These are phyloP conservation scores for Apodemus sylvaticus DNA, from an alignment of 2,113 vertebrate species.

Conservation along the genomic window DNA sequence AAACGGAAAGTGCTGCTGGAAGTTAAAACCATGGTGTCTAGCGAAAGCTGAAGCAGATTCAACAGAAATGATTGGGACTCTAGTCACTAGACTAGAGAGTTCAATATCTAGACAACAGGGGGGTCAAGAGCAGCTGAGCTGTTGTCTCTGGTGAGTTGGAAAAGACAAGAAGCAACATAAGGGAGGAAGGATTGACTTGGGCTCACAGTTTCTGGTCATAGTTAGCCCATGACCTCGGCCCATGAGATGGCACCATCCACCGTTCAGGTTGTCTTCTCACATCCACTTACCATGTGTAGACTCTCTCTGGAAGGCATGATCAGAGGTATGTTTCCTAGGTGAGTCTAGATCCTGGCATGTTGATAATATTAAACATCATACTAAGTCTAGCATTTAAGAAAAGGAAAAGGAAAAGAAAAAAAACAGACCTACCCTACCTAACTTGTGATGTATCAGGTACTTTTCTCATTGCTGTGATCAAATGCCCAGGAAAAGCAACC, in stretches of 20 bases:
- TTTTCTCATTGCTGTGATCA: neutral
- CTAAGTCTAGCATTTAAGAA: neutral
- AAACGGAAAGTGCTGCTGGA: neutral
- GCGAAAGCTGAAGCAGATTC: neutral
- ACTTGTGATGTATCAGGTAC: too few species aligned
- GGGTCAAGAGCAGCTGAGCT: neutral
- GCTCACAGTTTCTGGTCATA: neutral
- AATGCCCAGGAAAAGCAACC: too few species aligned
- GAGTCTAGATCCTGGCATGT: too few species aligned
- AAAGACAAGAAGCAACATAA: neutral
- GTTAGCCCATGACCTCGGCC: too few species aligned
- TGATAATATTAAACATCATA: neutral
- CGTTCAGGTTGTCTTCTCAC: neutral
- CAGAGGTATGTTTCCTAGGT: too few species aligned
- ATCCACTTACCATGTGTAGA: too few species aligned
- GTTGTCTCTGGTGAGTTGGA: neutral
- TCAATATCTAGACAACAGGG: too few species aligned
- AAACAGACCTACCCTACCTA: neutral
- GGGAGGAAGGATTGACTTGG: neutral
- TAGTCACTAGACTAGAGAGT: neutral
- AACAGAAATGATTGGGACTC: neutral
- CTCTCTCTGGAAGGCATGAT: neutral
- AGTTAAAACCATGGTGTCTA: neutral
- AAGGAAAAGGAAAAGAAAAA: neutral
- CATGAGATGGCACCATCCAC: neutral